Percentiles rank a stretch among this genome's conserved stretches.
phyloP scores from a whole-genome alignment of 2,113 vertebrate species.

The Xiphophorus hellerii region DNA sequence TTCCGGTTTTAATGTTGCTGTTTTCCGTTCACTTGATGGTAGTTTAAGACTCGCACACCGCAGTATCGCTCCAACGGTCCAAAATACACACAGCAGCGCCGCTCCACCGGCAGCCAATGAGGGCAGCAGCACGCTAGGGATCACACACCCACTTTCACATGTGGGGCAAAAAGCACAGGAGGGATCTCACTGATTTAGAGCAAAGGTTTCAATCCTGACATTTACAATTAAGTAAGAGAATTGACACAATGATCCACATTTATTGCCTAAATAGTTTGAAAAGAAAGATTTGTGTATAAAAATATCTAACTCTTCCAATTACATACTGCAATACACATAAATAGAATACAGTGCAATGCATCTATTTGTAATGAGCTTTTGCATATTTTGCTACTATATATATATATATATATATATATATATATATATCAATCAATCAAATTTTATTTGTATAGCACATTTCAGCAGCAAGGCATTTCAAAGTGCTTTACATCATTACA shows the following conservation, averaged over 20 bases:
- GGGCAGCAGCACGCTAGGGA: constrained; percentile 57
- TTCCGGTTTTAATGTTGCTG: constrained; percentile 14
- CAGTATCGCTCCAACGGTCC: constrained; percentile 69
- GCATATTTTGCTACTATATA: too few relatives aligned
- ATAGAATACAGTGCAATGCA: too few relatives aligned
- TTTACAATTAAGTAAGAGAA: neutral
- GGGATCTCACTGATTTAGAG: constrained; percentile 15
- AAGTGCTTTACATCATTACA: too few relatives aligned
- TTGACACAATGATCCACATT: neutral
- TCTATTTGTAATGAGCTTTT: too few relatives aligned
- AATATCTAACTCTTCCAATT: neutral
- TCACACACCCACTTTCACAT: constrained; percentile 39
- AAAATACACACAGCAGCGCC: constrained; percentile 79
- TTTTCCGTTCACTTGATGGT: constrained; percentile 17
- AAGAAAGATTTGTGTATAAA: neutral
- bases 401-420: too few relatives aligned
- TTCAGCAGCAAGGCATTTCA: too few relatives aligned
- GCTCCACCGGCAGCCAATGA: constrained; percentile 73
- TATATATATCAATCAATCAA: too few relatives aligned
- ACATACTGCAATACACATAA: too few relatives aligned
- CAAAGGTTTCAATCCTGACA: neutral
- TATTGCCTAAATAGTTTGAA: neutral
- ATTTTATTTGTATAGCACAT: too few relatives aligned
- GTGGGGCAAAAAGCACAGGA: constrained; percentile 13
- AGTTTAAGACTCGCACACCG: constrained; percentile 50